Evolutionary conservation across 2,888 invertebrate species (phyloP), one percentile per base, ranked within the genome.

Genomic region (Dryadula phaetusa): DNA sequence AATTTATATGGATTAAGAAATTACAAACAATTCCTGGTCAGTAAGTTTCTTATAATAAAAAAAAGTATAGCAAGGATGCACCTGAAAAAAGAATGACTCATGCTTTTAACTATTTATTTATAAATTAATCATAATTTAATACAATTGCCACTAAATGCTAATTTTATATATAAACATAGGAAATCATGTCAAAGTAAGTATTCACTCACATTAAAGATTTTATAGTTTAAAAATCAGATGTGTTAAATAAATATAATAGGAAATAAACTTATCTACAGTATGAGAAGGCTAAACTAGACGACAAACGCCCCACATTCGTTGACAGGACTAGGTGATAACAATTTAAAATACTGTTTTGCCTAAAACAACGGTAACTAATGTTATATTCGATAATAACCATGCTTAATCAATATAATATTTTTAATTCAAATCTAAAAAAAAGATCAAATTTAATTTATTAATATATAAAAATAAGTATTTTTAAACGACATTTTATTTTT

Each of bases 321-420:
- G 80, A 77, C 64, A 71, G 72, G 79, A 81, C 80, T 81, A 81
- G 70, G 60, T 32, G 79, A 71, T 70, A n/a, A 71, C 65, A 70
- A 67, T 67, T 74, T 71, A 66, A 69, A 75, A 76, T 75, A 76
- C 72, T 74, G 72, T 62, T 63, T 70, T 70, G 67, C 63, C 66
- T 46, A 69, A 71, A 63, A 64, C 47, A 66, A 64, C 68, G 67
- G 68, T 67, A 68, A 67, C 62, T 72, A 62, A 68, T 44, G 54
- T 53, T 62, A 53, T 62, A 67, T 62, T 69, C 37, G 64, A 69
- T 63, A 69, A 52, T 56, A 68, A 53, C 66, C 62, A 63, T 40
- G 40, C 56, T 56, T 60, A 60, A 44, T 44, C n/a, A 42, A 54
- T 62, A 56, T 10, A 42, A 54, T 61, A 47, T 34, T 60, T 34